Evolutionary conservation across 2,113 vertebrate species (phyloP).

Genomic region (Nannobrachium achirus): DNA sequence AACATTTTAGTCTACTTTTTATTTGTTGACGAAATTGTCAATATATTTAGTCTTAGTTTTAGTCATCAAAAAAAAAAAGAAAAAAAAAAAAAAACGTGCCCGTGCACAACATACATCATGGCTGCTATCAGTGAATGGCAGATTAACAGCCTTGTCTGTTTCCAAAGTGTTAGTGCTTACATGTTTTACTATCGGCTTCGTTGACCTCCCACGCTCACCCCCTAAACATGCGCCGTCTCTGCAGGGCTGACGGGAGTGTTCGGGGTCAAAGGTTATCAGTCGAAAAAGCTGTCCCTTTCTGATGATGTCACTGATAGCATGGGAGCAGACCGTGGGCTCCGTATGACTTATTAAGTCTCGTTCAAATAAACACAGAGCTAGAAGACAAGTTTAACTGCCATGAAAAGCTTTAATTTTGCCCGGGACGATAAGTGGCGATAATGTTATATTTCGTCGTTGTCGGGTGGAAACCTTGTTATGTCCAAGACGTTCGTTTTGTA

Average conservation of each 20-base stretch:
- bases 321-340: slow-evolving; percentile 64
- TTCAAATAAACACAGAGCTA: slow-evolving; percentile 77
- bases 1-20: too few species aligned
- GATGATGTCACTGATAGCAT: slow-evolving; percentile 77
- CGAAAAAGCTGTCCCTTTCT: slow-evolving; percentile 50
- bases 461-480: too few species aligned
- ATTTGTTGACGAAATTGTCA: too few species aligned
- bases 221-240: slow-evolving; percentile 40
- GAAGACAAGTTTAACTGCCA: slow-evolving; percentile 21
- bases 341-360: slow-evolving; percentile 71
- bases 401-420: slow-evolving; percentile 14
- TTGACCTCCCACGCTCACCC: background rate
- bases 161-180: background rate
- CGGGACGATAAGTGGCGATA: background rate
- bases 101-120: background rate
- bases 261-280: slow-evolving; percentile 75
- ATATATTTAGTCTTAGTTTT: too few species aligned
- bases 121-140: background rate
- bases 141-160: slow-evolving; percentile 4
- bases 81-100: background rate
- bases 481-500: too few species aligned
- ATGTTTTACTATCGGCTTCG: background rate
- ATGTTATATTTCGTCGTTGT: too few species aligned
- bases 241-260: slow-evolving; percentile 48
- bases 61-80: too few species aligned